Evolutionary conservation across 2,888 invertebrate species (phyloP), one percentile per base, ranked within the genome.

Genomic region (Leptogaster cylindrica): DNA sequence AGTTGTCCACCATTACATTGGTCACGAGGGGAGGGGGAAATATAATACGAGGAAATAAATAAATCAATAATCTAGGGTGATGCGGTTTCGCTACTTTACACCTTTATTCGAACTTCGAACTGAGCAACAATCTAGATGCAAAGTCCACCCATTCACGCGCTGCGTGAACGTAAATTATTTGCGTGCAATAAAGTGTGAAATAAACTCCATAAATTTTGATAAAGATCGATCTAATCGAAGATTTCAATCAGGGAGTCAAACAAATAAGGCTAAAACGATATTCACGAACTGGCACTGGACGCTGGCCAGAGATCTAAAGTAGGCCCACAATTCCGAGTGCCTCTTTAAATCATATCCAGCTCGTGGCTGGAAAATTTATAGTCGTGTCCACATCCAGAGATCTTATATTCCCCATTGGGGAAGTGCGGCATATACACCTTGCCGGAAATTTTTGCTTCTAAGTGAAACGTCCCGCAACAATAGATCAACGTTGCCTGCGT

Each of bases 111-210:
- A 44, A 61, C 41, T 61, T 61, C 36, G 10, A n/a, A n/a, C 14
- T 18, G 10, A 10, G 12, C 12, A 39, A 10, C 44, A 44, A 61
- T 61, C 61, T n/a, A 27, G 44, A 61, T 61, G 41, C 61, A 28
- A n/a, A 4, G 5, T 14, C 41, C 25, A 12, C 44, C 44, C 28
- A 61, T 61, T 28, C 41, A 28, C 3, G 44, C 41, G 27, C 44
- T 27, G 61, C 61, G 44, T 44, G 61, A 44, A 28, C 28, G 12
- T 12, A 41, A 16, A 27, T 18, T 44, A 27, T 25, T 61, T 44
- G 61, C 61, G 61, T 61, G 61, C 61, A 44, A 41, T 61, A 61
- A 61, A 61, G 61, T 61, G 61, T 44, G 61, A 61, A 61, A 61
- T 28, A 41, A 61, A 16, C 44, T 27, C 61, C 61, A 61, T 61